Base-by-base conservation (phyloP, 1,140 invertebrate species). In the Drosophila simulans region DNA sequence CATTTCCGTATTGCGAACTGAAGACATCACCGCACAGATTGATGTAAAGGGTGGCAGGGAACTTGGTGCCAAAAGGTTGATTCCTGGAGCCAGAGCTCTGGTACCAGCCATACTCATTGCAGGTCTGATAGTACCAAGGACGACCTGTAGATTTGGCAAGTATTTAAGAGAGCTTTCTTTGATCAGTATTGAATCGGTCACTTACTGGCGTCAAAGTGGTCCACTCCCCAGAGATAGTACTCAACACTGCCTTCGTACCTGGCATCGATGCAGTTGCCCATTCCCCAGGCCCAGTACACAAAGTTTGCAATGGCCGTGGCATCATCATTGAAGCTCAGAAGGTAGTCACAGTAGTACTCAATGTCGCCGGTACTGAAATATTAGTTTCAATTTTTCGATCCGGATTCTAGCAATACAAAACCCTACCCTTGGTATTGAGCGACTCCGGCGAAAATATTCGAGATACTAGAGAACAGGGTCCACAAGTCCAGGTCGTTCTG, bases 71-170 rank as follows among this genome's bases (percentile, higher is more conserved):
- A 93, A 97, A 95, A 22, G 95, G 93, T 84, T 96, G 94, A 20
- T 94, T 92, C 0, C 78, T 69, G 0, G 93, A 93, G 59, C 94
- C 94, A 0, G 96, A 94, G 1, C 95, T 95, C 92, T 97, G 96
- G 92, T 94, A 97, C 92, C 95, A 97, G 34, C 96, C 97, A 81
- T 95, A 98, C 92, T 97, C 97, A 12, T 95, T 95, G 92, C 97
- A 98, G 0, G 96, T 97, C 92, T 97, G 96, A 80, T 96, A 97
- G 25, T 93, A 94, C 97, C 97, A 97, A 45, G 95, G 94, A 8
- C 95, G 94, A 60, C 91, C 95, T 92, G 17, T 31, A 5, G 17
- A 55, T 10, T 5, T 13, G 1, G 1, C 7, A 25, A 4, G 2
- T 5, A 31, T n/a, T 42, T 25, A 4, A 35, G 25, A 1, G 7